These are phyloP conservation scores for Trichogramma evanescens DNA, from an alignment of 2,888 invertebrate species.

Conservation along the genomic window DNA sequence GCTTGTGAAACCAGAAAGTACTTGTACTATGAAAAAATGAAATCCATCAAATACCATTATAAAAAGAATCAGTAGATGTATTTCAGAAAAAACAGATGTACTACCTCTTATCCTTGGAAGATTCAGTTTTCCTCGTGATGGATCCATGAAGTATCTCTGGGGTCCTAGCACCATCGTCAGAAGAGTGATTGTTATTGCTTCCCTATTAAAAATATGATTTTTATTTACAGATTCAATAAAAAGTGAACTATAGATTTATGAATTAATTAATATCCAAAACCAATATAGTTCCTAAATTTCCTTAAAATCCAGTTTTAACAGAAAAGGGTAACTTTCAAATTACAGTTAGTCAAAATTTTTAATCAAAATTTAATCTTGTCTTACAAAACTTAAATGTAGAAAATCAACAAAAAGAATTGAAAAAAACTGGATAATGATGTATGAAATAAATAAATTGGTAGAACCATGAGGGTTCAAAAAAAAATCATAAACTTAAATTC, in stretches of 20 bases:
- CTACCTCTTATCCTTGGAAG: slow-evolving; percentile 18
- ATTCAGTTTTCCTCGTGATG: slow-evolving; percentile 27
- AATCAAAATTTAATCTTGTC: too few species aligned
- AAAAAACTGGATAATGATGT: slow-evolving; percentile 2
- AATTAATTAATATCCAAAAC: slow-evolving; percentile 16
- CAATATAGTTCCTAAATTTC: slow-evolving; percentile 8
- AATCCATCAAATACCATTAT: too few species aligned
- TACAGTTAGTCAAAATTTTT: slow-evolving; percentile 2
- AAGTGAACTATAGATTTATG: background rate
- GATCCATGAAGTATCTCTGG: slow-evolving; percentile 25
- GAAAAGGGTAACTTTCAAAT: slow-evolving; percentile 5
- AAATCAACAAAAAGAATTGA: background rate
- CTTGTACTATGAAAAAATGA: too few species aligned
- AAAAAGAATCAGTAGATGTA: too few species aligned
- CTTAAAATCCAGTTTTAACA: slow-evolving; percentile 1
- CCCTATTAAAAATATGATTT: slow-evolving; percentile 37
- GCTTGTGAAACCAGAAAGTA: too few species aligned
- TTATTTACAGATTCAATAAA: background rate
- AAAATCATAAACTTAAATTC: background rate
- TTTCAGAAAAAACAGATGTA: too few species aligned
- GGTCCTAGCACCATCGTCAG: slow-evolving; percentile 38
- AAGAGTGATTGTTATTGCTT: slow-evolving; percentile 45
- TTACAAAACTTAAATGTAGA: too few species aligned
- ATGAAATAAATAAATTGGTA: background rate
- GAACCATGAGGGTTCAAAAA: background rate